These are phyloP conservation scores for Mionectes macconnelli DNA, from an alignment of 2,113 vertebrate genomes.

Conservation along the genomic window DNA sequence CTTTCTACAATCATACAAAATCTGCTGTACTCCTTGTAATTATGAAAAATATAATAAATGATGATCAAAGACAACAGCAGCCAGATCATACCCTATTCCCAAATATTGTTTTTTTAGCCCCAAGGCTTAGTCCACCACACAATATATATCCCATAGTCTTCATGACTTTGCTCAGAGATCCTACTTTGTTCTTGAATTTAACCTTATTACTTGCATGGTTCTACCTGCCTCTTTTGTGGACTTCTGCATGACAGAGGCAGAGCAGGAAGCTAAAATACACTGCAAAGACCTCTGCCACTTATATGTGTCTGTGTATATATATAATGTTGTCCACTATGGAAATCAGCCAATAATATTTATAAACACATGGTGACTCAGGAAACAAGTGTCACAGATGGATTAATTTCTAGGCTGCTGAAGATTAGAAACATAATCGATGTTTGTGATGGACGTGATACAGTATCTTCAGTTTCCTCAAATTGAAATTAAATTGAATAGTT, in stretches of 20 bases:
- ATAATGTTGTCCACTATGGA: background rate
- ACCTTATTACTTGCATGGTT: background rate
- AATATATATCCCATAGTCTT: background rate
- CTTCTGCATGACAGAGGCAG: background rate
- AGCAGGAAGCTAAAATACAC: background rate
- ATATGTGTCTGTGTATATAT: background rate
- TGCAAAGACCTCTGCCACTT: background rate
- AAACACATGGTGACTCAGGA: background rate
- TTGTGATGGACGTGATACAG: background rate
- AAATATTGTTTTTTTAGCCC: background rate
- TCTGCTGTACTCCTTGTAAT: background rate
- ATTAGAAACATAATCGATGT: background rate
- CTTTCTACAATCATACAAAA: background rate
- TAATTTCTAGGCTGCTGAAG: rapidly evolving
- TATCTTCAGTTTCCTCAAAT: background rate
- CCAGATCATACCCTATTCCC: background rate
- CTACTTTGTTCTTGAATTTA: background rate
- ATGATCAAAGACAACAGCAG: background rate
- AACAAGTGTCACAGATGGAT: too few species aligned
- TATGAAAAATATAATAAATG: background rate
- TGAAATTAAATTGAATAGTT: background rate
- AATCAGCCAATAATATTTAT: background rate
- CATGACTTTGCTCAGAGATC: background rate
- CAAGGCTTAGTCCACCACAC: background rate
- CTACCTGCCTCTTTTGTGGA: background rate